These are phyloP conservation scores for Drosophila melanosoma DNA, from an alignment of 2,888 invertebrate genomes.

Conservation along the genomic window DNA sequence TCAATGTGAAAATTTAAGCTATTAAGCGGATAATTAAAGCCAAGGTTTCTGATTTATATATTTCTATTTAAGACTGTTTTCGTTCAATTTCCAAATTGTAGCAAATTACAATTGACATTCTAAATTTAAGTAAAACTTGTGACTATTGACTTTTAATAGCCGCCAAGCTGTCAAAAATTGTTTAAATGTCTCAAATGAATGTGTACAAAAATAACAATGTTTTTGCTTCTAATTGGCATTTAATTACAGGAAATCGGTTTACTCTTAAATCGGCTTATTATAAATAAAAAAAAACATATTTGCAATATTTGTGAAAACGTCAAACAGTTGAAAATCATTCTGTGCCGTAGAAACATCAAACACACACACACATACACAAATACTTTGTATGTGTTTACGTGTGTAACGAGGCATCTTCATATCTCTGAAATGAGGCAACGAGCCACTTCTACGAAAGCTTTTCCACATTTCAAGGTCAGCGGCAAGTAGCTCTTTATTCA, in stretches of 20 bases:
- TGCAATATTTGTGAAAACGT: conserved; percentile 26
- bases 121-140: neutral
- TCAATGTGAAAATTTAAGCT: neutral
- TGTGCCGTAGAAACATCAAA: conserved; percentile 26
- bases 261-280: conserved; percentile 52
- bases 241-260: conserved; percentile 64
- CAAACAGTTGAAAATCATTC: conserved; percentile 23
- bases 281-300: conserved; percentile 29
- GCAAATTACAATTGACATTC: neutral
- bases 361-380: conserved; percentile 9
- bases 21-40: neutral
- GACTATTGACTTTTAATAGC: conserved; percentile 23
- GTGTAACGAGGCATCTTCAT: conserved; percentile 50
- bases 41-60: neutral
- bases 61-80: neutral
- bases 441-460: conserved; percentile 52
- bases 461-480: conserved; percentile 67
- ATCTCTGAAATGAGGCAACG: conserved; percentile 35
- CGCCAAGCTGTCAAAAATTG: conserved; percentile 34
- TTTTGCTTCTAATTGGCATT: conserved; percentile 44
- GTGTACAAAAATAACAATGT: neutral
- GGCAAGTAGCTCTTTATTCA: conserved; percentile 67
- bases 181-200: conserved; percentile 1
- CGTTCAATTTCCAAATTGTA: neutral
- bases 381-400: neutral